phyloP scores from a whole-genome alignment of 1,140 invertebrate species.

The Aphis gossypii region DNA sequence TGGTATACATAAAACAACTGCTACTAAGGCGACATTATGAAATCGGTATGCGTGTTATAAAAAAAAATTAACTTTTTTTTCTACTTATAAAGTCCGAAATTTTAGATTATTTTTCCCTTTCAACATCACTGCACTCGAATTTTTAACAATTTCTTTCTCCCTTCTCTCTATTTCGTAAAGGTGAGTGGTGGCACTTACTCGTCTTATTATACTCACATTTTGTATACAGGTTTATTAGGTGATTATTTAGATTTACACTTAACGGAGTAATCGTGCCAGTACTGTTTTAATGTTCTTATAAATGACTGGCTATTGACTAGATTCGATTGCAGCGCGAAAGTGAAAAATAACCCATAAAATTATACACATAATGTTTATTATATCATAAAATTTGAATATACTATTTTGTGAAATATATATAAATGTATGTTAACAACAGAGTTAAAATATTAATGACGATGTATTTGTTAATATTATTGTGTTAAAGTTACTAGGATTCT shows the following conservation, averaged over 20 bases:
- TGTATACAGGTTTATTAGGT: neutral
- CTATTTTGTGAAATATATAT: neutral
- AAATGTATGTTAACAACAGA: neutral
- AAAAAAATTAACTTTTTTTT: neutral
- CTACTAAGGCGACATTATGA: neutral
- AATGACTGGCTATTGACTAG: conserved; percentile 27
- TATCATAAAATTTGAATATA: neutral
- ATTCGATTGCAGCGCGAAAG: conserved; percentile 37
- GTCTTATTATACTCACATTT: neutral
- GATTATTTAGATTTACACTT: neutral
- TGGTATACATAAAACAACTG: neutral
- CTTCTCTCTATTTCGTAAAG: neutral
- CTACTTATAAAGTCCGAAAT: neutral
- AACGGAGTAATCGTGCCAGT: neutral
- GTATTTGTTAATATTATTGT: conserved; percentile 13
- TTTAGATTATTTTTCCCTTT: neutral
- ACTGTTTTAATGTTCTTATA: neutral
- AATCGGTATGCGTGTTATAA: neutral
- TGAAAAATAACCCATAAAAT: neutral
- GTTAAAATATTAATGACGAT: conserved; percentile 30
- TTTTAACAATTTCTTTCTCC: neutral
- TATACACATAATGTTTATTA: neutral
- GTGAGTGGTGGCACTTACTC: neutral
- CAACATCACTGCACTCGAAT: neutral
- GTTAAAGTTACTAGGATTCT: conserved; percentile 49